phyloP scores from a whole-genome alignment of 2,888 invertebrate genomes.

The Mythimna pallens region DNA sequence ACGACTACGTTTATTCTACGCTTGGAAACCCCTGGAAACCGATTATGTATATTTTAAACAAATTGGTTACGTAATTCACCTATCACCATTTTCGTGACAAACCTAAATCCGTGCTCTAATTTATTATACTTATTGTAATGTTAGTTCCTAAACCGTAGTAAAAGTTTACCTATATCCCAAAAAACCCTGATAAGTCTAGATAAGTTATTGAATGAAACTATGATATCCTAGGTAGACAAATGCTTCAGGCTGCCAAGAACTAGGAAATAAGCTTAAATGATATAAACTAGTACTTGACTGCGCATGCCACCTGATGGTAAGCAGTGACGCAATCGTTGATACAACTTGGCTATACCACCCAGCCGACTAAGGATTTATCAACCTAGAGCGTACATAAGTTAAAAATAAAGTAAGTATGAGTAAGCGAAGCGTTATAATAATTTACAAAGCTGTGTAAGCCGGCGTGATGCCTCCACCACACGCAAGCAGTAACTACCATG shows the following conservation, averaged over 20 bases:
- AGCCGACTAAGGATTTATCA: slow-evolving; percentile 17
- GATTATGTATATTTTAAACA: slow-evolving; percentile 33
- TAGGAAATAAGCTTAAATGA: too few species aligned
- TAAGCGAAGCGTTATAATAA: slow-evolving; percentile 53
- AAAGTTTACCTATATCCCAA: slow-evolving; percentile 29
- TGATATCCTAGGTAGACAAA: slow-evolving; percentile 30
- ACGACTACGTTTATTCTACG: slow-evolving; percentile 78
- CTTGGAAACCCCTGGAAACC: slow-evolving; percentile 79
- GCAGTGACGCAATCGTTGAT: background rate
- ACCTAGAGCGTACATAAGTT: slow-evolving; percentile 14
- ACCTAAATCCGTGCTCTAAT: slow-evolving; percentile 33
- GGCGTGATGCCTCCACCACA: slow-evolving; percentile 49
- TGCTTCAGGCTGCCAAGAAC: background rate
- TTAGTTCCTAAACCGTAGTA: slow-evolving; percentile 45
- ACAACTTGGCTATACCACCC: background rate
- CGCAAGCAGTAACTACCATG: slow-evolving; percentile 56
- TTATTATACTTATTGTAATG: slow-evolving; percentile 16
- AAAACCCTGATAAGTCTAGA: slow-evolving; percentile 6
- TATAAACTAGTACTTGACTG: too few species aligned
- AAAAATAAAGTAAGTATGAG: slow-evolving; percentile 26
- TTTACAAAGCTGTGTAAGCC: slow-evolving; percentile 36
- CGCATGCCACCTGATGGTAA: too few species aligned
- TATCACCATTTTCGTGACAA: slow-evolving; percentile 43
- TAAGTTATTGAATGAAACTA: slow-evolving; percentile 18
- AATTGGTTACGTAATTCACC: background rate